Conservation (phyloP, 2,888 invertebrate species). For the Cataglyphis altisquamis region DNA sequence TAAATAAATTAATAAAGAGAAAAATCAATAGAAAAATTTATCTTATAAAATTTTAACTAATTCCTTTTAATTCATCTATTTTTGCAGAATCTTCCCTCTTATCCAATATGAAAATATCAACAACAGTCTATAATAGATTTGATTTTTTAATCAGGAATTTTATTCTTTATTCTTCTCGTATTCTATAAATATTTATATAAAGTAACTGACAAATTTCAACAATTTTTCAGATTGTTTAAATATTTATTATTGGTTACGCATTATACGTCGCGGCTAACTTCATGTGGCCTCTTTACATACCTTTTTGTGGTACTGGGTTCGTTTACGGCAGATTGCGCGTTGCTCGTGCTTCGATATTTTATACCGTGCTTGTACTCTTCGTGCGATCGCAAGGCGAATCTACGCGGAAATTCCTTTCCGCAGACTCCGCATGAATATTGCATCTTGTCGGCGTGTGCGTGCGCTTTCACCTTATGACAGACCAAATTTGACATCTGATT, state of each 20-base stretch:
- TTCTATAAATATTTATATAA: slow-evolving; percentile 4
- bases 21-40: background rate
- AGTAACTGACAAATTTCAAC: slow-evolving; percentile 15
- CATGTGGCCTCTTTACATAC: slow-evolving; percentile 71
- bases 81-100: background rate
- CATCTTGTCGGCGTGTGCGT: slow-evolving; percentile 87
- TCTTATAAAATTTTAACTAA: slow-evolving; percentile 10
- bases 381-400: slow-evolving; percentile 87
- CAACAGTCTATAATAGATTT: background rate
- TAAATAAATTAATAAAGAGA: slow-evolving; percentile 10
- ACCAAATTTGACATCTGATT: slow-evolving; percentile 94
- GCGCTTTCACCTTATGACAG: slow-evolving; percentile 92
- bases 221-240: slow-evolving; percentile 29
- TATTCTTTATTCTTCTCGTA: background rate
- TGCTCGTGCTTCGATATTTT: slow-evolving; percentile 82
- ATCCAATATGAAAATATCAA: slow-evolving; percentile 10
- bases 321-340: slow-evolving; percentile 62
- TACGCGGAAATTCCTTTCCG: slow-evolving; percentile 87
- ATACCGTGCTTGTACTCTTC: slow-evolving; percentile 88
- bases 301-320: slow-evolving; percentile 77
- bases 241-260: background rate
- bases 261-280: slow-evolving; percentile 6
- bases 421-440: slow-evolving; percentile 88
- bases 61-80: background rate
- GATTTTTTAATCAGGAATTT: slow-evolving; percentile 32